Base-by-base conservation (phyloP, 1,140 invertebrate species). In the Trichomalopsis sarcophagae region DNA sequence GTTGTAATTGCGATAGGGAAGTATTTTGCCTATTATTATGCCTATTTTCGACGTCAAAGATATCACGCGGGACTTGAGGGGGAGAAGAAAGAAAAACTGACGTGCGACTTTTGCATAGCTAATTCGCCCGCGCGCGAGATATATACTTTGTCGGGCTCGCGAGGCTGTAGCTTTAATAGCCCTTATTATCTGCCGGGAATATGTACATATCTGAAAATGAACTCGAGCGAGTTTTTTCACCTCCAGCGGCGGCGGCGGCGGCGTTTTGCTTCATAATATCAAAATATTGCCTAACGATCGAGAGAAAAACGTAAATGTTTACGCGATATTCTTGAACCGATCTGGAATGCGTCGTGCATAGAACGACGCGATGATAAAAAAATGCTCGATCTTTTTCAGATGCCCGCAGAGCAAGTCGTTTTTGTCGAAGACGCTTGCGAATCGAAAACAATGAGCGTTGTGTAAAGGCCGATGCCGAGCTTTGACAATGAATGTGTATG, bases 21-120 rank as follows among this genome's bases (percentile, higher is more conserved):
- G n/a, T n/a, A n/a, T n/a, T n/a, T n/a, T n/a, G n/a, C n/a, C n/a
- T 78, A 50, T n/a, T 68, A 76, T 17, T 62, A 62, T n/a, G 17
- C 21, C 17, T 62, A 62, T 40, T 76, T 68, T 77, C 76, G 10
- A 76, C 33, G 36, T 83, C 5, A 44, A 74, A 74, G 36, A 36
- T 55, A 62, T 30, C 4, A 6, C 21, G 6, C 21, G 6, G 17
- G 55, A 62, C 21, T 27, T 27, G 55, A 62, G 55, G 55, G 55
- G 7, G 14, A n/a, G 21, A 21, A 30, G 74, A 21, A 75, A 44
- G 33, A 75, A 75, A 75, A 68, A 23, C 66, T 33, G 23, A 75
- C 74, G 74, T n/a, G 21, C 17, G 21, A 75, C 13, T 75, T 75
- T 36, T 44, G 74, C 74, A 44, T 75, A 44, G 21, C 74, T 75